phyloP scores from a whole-genome alignment of 2,797 vertebrate species.

The Falco concolor region DNA sequence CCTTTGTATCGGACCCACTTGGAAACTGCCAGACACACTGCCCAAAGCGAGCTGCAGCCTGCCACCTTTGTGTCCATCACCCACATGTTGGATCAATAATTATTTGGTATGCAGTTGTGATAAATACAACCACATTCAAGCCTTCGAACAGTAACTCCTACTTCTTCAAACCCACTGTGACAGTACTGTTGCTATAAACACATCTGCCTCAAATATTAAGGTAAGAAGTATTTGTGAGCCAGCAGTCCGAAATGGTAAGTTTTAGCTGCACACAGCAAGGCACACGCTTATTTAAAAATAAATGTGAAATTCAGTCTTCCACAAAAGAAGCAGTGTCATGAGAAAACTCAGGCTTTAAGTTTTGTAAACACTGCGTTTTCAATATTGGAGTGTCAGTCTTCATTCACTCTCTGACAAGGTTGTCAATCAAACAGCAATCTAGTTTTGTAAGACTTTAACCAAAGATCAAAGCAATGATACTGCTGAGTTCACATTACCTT shows the following conservation, averaged over 20 bases:
- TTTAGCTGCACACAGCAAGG: slow-evolving; percentile 31
- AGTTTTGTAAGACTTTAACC: slow-evolving; percentile 74
- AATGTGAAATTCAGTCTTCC: slow-evolving; percentile 66
- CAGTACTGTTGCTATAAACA: background rate
- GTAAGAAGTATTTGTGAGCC: background rate
- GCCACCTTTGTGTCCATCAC: background rate
- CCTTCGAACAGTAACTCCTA: background rate
- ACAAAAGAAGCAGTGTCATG: slow-evolving; percentile 73
- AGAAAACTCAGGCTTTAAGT: slow-evolving; percentile 68
- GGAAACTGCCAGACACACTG: background rate
- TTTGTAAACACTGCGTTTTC: slow-evolving; percentile 74
- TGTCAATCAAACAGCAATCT: slow-evolving; percentile 77
- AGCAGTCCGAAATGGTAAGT: background rate
- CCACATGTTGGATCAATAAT: background rate
- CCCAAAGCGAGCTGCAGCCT: background rate
- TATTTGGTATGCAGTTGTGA: slow-evolving; percentile 3
- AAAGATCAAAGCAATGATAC: slow-evolving; percentile 76
- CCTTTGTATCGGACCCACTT: background rate
- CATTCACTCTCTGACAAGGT: slow-evolving; percentile 76
- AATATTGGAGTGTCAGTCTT: slow-evolving; percentile 78
- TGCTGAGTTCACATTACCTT: slow-evolving; percentile 77
- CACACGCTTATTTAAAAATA: slow-evolving; percentile 58
- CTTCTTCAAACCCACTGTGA: background rate
- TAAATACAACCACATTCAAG: background rate
- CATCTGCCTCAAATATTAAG: background rate